Conservation (phyloP, 2,888 invertebrate genomes). For the Drosophila birchii region DNA sequence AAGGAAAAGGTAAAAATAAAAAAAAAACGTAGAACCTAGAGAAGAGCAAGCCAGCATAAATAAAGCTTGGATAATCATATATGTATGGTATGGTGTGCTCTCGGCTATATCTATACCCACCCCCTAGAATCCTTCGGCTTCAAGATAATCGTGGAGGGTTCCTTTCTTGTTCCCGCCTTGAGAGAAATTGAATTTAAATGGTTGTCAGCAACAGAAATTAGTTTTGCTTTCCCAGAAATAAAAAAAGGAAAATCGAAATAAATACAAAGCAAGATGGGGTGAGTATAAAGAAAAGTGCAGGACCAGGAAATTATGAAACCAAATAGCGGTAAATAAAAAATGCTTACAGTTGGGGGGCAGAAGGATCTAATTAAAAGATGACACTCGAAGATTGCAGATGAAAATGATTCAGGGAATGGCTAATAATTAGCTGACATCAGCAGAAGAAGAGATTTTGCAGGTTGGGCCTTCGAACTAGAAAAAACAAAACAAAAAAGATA, state of each 20-base stretch:
- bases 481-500: not conserved
- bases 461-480: not conserved
- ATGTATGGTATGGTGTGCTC: constrained; percentile 29
- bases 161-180: constrained; percentile 41
- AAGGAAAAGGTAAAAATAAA: constrained; percentile 33
- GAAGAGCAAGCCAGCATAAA: constrained; percentile 39
- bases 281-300: constrained; percentile 40
- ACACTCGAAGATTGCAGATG: constrained; percentile 36
- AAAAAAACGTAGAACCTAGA: constrained; percentile 9
- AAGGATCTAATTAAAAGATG: constrained; percentile 60
- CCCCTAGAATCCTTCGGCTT: not conserved
- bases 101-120: constrained; percentile 1
- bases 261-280: constrained; percentile 18
- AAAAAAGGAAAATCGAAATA: constrained; percentile 13
- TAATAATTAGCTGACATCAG: constrained; percentile 64
- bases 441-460: constrained; percentile 28
- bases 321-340: constrained; percentile 50
- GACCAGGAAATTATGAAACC: constrained; percentile 59
- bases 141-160: constrained; percentile 42
- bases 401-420: constrained; percentile 31
- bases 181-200: constrained; percentile 75
- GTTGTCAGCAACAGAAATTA: constrained; percentile 75
- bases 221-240: constrained; percentile 61
- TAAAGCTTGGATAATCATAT: constrained; percentile 46
- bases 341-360: constrained; percentile 14